A percentile compares a stretch with the other conserved stretches of the same genome.
Evolutionary conservation across 2,797 vertebrate genomes (phyloP).

Genomic region (Brachyrhaphis roseni): DNA sequence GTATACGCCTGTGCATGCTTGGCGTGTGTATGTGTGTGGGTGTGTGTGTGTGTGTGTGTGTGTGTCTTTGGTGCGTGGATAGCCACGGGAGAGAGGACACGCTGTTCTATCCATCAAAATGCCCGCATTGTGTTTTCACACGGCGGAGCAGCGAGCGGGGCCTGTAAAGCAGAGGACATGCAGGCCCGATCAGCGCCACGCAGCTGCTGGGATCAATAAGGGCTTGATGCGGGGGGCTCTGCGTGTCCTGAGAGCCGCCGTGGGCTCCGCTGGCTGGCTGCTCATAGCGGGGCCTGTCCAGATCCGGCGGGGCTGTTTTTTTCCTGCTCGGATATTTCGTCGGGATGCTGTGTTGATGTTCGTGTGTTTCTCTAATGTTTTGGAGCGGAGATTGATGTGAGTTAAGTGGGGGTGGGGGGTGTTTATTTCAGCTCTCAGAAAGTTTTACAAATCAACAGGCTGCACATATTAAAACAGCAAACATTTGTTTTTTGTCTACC

Average conservation of each 20-base stretch:
- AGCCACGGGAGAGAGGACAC: constrained; percentile 72
- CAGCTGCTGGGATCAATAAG: constrained; percentile 66
- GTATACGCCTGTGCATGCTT: constrained; percentile 9
- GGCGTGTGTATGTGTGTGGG: constrained; percentile 16
- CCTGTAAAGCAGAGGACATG: constrained; percentile 60
- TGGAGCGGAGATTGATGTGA: background rate
- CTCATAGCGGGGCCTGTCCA: constrained; percentile 39
- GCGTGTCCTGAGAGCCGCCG: constrained; percentile 51
- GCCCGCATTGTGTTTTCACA: constrained; percentile 82
- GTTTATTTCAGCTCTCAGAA: constrained; percentile 35
- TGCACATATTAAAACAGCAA: constrained; percentile 30
- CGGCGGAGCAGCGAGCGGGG: constrained; percentile 63
- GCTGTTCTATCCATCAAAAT: constrained; percentile 81
- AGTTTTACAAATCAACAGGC: constrained; percentile 73
- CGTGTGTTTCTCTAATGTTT: background rate
- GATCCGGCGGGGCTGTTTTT: constrained; percentile 14
- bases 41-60: constrained; percentile 29
- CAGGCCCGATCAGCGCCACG: constrained; percentile 56
- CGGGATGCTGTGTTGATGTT: constrained; percentile 20
- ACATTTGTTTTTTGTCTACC: background rate
- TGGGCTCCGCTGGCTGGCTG: constrained; percentile 17
- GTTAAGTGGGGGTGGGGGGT: background rate
- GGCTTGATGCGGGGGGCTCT: constrained; percentile 47
- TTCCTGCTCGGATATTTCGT: background rate
- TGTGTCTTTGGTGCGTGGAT: constrained; percentile 35